Evolutionary conservation across 2,888 invertebrate genomes (phyloP), one percentile per base, ranked within the genome.

Genomic region (Crocallis elinguaria): DNA sequence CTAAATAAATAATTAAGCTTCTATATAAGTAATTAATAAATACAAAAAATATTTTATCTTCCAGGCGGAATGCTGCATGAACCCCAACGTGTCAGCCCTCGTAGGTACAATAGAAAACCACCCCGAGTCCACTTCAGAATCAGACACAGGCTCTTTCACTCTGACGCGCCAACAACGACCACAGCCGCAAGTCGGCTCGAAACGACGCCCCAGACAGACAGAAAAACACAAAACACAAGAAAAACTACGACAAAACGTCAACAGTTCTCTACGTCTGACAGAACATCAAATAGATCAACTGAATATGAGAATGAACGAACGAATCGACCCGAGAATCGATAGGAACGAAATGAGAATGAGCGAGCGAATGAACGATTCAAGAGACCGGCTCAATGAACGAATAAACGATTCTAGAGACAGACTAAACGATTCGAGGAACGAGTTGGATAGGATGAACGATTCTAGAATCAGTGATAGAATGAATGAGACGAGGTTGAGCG

Each of bases 31-130:
- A n/a, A n/a, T n/a, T n/a, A n/a, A n/a, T n/a, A n/a, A n/a, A 19
- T 19, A 19, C 9, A n/a, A 4, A 27, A 16, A 52, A 12, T 11
- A 14, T 48, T 9, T 16, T 62, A 45, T 8, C 33, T 73, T 71
- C 0, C 79, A 92, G 92, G 90, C 91, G 0, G 92, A 92, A 9
- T 92, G 92, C 73, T 92, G 92, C 57, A 77, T 87, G 55, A 88
- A 86, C 57, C 81, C 88, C 0, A 84, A 82, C 59, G 87, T 91
- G 0, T 90, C 90, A 43, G 91, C 89, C 0, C 63, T 92, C 2
- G 91, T 92, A 0, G 92, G 92, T 0, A 92, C 92, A 12, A 92
- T 92, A 49, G 92, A 92, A 60, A 88, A 86, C 49, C 92, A 92
- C 29, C 88, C 88, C 0, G 92, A 92, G 30, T 90, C 92, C 0